Percentiles rank a stretch among this genome's conserved stretches.
Conservation (phyloP, 2,888 invertebrate species). For the Mactromeris polynyma region DNA sequence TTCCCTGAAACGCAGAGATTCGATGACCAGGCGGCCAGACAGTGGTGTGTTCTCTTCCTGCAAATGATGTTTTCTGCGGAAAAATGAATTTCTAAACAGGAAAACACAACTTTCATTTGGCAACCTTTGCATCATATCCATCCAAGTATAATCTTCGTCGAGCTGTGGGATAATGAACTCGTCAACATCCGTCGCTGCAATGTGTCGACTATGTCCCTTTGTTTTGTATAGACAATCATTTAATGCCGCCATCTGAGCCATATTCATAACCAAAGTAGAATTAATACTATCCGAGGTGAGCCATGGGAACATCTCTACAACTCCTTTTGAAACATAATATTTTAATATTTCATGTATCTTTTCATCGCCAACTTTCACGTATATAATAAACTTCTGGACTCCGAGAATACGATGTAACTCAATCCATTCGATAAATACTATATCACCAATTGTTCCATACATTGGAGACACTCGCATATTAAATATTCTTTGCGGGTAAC, state of each 20-base stretch:
- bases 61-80: no score
- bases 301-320: conserved; percentile 80
- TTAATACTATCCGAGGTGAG: conserved; percentile 72
- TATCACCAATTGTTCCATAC: background rate
- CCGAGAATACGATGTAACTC: conserved; percentile 22
- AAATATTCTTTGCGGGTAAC: conserved; percentile 49
- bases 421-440: conserved; percentile 32
- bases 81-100: conserved; percentile 73
- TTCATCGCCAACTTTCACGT: background rate
- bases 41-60: conserved; percentile 69
- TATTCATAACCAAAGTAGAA: conserved; percentile 81
- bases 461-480: conserved; percentile 72
- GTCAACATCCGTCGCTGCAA: conserved; percentile 83
- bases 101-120: conserved; percentile 40
- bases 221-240: conserved; percentile 85
- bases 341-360: background rate
- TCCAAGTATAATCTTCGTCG: conserved; percentile 65
- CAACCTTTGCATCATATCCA: conserved; percentile 59
- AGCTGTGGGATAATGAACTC: conserved; percentile 83
- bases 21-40: no score
- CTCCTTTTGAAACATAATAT: conserved; percentile 49
- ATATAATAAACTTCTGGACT: background rate
- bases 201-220: conserved; percentile 72
- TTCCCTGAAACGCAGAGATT: conserved; percentile 58
- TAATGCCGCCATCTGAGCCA: conserved; percentile 83